Evolutionary conservation across 1,140 invertebrate species (phyloP), one percentile per base, ranked within the genome.

Genomic region (Amyelois transitella): DNA sequence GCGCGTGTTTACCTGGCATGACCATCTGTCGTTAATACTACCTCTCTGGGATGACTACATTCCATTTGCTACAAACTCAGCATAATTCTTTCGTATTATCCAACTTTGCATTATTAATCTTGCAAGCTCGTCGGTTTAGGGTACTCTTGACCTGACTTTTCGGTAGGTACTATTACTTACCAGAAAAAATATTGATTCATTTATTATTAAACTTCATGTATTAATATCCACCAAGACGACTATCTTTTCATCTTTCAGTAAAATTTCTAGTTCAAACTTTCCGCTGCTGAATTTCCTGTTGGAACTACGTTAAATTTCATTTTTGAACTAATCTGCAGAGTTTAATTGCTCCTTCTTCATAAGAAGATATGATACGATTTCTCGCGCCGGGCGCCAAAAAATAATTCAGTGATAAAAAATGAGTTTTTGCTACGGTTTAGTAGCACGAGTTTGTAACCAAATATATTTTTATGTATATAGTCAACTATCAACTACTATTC

Each of bases 201-300:
- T 14, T 8, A 14, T 8, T 14, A 38, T 8, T n/a, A n/a, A 38
- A 38, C 12, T 38, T 38, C 17, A 14, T 14, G 17, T 38, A 2
- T 14, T 2, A 38, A 53, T 14, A 14, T 8, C 17, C n/a, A n/a
- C 18, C 12, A 53, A 1, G 25, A 32, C n/a, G 21, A 44, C 43
- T 44, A 32, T 52, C 22, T 47, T 10, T 28, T 6, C 19, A 18
- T 55, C 1, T 18, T 44, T 52, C 19, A 48, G 4, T 7, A 43
- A 56, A 22, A 52, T 53, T 38, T 38, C 12, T 38, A 38, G 32
- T 38, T 38, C n/a, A 38, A 38, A 14, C 17, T n/a, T 38, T 38
- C 32, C 32, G 2, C 17, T 14, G 32, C 32, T 14, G 17, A 32
- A 38, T 38, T 38, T 38, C 32, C 17, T 38, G 32, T 38, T 38